Percentiles rank a stretch among this genome's conserved stretches.
Evolutionary conservation across 2,797 vertebrate genomes (phyloP).

Genomic region (Gastrophryne carolinensis): DNA sequence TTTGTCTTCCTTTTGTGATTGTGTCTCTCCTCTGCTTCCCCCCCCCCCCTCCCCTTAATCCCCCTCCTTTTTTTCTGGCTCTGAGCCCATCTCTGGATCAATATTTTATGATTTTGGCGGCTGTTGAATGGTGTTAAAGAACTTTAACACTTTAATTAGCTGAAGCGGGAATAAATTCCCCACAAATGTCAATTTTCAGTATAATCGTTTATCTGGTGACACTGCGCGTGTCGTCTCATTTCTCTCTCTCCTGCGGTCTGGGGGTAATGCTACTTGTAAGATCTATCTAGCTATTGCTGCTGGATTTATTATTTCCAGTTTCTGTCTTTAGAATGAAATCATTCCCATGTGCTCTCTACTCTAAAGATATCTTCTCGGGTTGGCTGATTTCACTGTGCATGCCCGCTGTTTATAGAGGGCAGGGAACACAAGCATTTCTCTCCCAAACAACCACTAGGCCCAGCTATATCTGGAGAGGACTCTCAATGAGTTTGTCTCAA

Average conservation of each 20-base stretch:
- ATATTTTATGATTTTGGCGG: conserved; percentile 69
- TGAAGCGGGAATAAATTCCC: conserved; percentile 68
- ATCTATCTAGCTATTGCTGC: too few relatives aligned
- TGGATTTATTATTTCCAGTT: too few relatives aligned
- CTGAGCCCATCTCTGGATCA: conserved; percentile 65
- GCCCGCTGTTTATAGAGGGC: too few relatives aligned
- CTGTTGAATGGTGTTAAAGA: conserved; percentile 69
- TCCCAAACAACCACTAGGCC: too few relatives aligned
- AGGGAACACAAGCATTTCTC: too few relatives aligned
- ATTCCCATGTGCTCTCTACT: too few relatives aligned
- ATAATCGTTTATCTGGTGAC: conserved; percentile 58
- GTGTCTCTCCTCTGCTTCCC: conserved; percentile 8
- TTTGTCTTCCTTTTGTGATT: not conserved
- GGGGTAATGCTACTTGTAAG: too few relatives aligned
- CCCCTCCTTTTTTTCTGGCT: conserved; percentile 53
- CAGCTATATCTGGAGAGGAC: too few relatives aligned
- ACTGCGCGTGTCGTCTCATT: conserved; percentile 43
- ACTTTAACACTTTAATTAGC: conserved; percentile 74
- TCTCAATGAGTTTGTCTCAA: too few relatives aligned
- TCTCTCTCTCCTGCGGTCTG: conserved; percentile 8
- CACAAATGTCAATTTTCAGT: conserved; percentile 66
- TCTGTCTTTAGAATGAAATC: too few relatives aligned
- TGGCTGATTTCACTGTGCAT: too few relatives aligned
- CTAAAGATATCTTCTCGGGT: too few relatives aligned
- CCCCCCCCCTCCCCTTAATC: not conserved